phyloP scores from a whole-genome alignment of 2,113 vertebrate species.

The Sylvia atricapilla region DNA sequence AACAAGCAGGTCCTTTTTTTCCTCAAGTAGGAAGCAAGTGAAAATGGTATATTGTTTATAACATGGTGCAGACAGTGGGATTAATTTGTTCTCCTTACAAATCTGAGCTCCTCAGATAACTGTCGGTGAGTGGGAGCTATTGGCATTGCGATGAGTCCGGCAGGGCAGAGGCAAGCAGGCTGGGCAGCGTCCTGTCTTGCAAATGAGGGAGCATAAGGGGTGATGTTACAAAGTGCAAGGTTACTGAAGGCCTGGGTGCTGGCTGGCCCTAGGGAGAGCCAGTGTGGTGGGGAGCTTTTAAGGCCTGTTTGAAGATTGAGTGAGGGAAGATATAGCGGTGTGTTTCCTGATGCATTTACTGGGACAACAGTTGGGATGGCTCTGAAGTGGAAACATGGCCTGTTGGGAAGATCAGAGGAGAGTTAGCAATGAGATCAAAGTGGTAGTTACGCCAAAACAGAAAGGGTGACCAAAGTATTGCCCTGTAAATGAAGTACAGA shows the following conservation, averaged over 20 bases:
- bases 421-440: neutral
- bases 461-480: neutral
- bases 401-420: neutral
- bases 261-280: neutral
- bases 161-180: neutral
- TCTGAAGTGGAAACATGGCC: neutral
- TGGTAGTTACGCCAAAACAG: neutral
- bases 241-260: neutral
- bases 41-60: neutral
- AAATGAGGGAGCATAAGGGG: neutral
- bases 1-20: neutral
- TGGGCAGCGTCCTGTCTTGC: neutral
- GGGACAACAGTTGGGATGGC: neutral
- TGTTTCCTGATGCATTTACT: accelerated
- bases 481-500: neutral
- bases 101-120: neutral
- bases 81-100: neutral
- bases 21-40: neutral
- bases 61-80: neutral
- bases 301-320: neutral
- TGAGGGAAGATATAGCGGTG: accelerated
- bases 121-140: neutral
- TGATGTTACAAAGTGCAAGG: neutral
- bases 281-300: neutral
- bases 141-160: neutral